Conservation (phyloP, 2,888 invertebrate species). For the Beris chalybata region DNA sequence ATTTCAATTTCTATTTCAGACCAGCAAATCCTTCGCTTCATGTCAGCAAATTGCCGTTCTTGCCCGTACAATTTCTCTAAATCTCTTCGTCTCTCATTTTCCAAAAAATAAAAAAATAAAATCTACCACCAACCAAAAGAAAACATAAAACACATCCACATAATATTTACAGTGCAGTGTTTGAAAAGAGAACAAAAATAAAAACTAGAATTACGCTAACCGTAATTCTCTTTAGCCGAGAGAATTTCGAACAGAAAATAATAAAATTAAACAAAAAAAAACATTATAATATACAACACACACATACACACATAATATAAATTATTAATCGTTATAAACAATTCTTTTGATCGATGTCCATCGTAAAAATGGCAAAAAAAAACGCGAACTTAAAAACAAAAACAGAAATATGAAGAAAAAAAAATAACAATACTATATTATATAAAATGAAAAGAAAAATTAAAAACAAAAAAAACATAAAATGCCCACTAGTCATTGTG, state of each 20-base stretch:
- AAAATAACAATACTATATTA: background rate
- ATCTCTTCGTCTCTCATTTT: background rate
- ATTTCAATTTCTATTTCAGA: constrained; percentile 41
- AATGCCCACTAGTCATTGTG: constrained; percentile 10
- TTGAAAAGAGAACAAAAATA: background rate
- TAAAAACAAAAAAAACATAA: constrained; percentile 15
- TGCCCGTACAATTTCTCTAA: constrained; percentile 54
- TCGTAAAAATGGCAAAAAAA: too few species aligned
- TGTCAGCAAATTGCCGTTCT: constrained; percentile 53
- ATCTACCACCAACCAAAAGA: background rate
- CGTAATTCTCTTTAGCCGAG: background rate
- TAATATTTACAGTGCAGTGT: background rate
- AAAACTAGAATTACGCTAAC: background rate
- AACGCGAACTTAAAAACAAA: background rate
- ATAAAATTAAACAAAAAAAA: too few species aligned
- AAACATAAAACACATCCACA: background rate
- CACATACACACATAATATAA: too few species aligned
- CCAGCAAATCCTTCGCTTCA: constrained; percentile 52
- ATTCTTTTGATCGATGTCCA: too few species aligned
- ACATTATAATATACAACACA: too few species aligned
- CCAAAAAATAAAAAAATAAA: background rate
- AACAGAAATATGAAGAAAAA: background rate
- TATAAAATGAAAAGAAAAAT: background rate
- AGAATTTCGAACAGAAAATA: too few species aligned
- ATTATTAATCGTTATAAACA: too few species aligned